Evolutionary conservation across 2,797 vertebrate species (phyloP), one percentile per base, ranked within the genome.

Genomic region (Sphaeramia orbicularis): DNA sequence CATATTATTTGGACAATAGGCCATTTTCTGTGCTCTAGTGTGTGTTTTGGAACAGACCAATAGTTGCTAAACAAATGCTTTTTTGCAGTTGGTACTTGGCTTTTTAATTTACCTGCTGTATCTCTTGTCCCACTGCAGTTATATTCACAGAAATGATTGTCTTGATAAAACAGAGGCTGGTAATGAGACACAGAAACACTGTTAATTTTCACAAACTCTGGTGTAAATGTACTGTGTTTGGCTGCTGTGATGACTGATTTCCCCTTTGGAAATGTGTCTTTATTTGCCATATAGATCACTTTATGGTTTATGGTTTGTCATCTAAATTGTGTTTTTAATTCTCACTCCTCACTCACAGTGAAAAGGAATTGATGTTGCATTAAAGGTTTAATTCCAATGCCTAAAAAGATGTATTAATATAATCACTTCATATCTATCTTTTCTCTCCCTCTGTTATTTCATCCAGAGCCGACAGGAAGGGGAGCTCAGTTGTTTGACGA

Each of bases 401-500:
- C 9, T 38, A 1, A 2, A 24, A 42, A 37, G 2, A 49, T 40
- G 7, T 21, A 10, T 6, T 10, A 7, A 27, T 27, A 27, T 27
- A 27, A 6, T 40, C 38, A 40, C 14, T 52, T 2, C 2, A 36
- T 7, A 18, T 19, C 6, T 38, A 2, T 32, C 38, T 3, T 32
- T 11, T 68, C 12, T 52, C 18, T 67, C 15, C 30, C 30, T 53
- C 21, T 58, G 54, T 8, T 71, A n/a, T 71, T 38, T 44, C 42
- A 1, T 37, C 47, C 56, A 91, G 89, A 67, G 77, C 76, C 1
- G 85, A 85, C 47, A 84, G 64, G 59, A 84, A 54, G 76, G 78
- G 74, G n/a, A 79, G 56, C 76, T 86, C 80, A 0, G 64, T 72
- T 45, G 78, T 90, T 50, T 91, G 80, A 91, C 36, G 4, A 10